These are phyloP conservation scores for Leptatherina wallacei DNA, from an alignment of 2,797 vertebrate species.

Conservation along the genomic window DNA sequence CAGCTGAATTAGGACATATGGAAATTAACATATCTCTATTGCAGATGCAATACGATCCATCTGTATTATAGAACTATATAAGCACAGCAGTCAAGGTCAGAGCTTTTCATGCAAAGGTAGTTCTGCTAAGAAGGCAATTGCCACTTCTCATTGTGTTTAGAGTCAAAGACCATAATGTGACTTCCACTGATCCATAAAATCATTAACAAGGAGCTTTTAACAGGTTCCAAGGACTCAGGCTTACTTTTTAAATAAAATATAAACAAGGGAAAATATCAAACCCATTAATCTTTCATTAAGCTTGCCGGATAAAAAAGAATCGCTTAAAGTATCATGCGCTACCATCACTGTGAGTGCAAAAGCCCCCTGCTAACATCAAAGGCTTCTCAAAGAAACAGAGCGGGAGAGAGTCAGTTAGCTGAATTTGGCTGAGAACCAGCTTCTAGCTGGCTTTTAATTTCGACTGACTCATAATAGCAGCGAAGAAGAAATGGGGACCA, in stretches of 20 bases:
- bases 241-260: constrained; percentile 89
- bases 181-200: constrained; percentile 85
- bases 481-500: constrained; percentile 63
- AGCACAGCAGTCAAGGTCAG: constrained; percentile 51
- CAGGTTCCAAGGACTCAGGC: constrained; percentile 84
- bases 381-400: constrained; percentile 85
- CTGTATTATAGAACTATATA: constrained; percentile 38
- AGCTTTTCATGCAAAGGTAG: constrained; percentile 42
- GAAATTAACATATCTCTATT: constrained; percentile 50
- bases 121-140: constrained; percentile 58
- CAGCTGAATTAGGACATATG: constrained; percentile 58
- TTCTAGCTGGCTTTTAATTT: constrained; percentile 90
- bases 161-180: constrained; percentile 63
- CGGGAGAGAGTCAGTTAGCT: constrained; percentile 87
- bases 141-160: constrained; percentile 49
- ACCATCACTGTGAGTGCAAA: constrained; percentile 90
- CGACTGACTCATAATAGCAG: constrained; percentile 75
- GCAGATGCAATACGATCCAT: constrained; percentile 25
- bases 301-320: constrained; percentile 99
- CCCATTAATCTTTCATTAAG: constrained; percentile 99
- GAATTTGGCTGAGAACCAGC: constrained; percentile 93
- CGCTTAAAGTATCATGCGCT: constrained; percentile 96
- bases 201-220: constrained; percentile 84
- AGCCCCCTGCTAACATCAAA: constrained; percentile 99
- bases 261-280: constrained; percentile 97